Evolutionary conservation across 2,797 vertebrate genomes (phyloP).

Genomic region (Masticophis lateralis): DNA sequence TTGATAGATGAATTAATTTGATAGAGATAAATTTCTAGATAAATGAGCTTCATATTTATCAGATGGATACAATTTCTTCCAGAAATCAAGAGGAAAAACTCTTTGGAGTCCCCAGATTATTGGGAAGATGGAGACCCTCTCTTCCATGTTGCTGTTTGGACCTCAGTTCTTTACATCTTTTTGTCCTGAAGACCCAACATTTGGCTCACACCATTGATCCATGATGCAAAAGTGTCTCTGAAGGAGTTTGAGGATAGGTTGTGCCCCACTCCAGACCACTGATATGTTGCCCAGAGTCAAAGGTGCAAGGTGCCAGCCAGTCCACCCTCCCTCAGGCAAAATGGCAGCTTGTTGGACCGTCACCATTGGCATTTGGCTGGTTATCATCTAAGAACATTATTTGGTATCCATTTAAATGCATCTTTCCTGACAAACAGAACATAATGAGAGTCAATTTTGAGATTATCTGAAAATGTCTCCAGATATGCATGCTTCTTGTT

Average conservation of each 20-base stretch:
- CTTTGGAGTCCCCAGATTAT: background rate
- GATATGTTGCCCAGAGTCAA: background rate
- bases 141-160: background rate
- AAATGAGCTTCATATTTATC: conserved; percentile 25
- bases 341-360: accelerated
- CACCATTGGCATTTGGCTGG: accelerated
- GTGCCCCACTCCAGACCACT: background rate
- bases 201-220: too few species aligned
- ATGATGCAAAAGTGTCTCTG: background rate
- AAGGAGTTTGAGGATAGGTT: background rate
- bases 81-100: accelerated
- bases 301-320: background rate
- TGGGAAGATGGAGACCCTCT: too few species aligned
- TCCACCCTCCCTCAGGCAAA: background rate
- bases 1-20: conserved; percentile 12
- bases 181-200: background rate
- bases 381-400: conserved; percentile 16
- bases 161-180: background rate
- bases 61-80: accelerated
- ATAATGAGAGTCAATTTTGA: conserved; percentile 49
- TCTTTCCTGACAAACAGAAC: conserved; percentile 56
- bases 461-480: background rate
- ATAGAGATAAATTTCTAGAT: conserved; percentile 38
- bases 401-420: conserved; percentile 58
- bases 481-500: conserved; percentile 24